These are phyloP conservation scores for Prionailurus viverrinus DNA, from an alignment of 2,113 vertebrate genomes.

Conservation along the genomic window DNA sequence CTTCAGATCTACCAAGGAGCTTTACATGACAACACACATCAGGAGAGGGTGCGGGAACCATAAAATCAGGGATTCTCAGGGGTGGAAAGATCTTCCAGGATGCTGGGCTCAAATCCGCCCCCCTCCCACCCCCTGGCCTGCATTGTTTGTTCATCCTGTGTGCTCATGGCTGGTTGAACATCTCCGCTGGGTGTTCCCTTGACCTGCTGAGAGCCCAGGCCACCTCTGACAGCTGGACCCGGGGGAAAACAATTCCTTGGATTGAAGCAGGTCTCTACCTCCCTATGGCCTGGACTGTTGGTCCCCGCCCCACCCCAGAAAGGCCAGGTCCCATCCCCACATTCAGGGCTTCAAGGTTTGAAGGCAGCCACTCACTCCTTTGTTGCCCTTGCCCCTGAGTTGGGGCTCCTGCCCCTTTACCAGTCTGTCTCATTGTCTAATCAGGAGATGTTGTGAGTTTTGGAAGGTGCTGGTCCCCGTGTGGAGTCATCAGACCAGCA, in stretches of 20 bases:
- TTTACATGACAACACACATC: fast-evolving
- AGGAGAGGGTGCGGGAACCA: background rate
- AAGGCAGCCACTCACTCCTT: background rate
- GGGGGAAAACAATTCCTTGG: background rate
- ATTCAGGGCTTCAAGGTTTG: fast-evolving
- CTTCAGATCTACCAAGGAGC: no score
- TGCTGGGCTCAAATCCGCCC: fast-evolving
- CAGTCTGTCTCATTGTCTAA: no score
- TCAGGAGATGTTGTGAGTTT: fast-evolving
- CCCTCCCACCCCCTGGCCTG: no score
- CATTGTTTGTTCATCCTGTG: background rate
- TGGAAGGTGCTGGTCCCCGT: background rate
- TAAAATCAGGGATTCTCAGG: no score
- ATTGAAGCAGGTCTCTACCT: no score
- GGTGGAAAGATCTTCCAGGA: background rate
- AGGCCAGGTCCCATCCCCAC: no score
- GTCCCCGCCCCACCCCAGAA: background rate
- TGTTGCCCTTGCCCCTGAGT: background rate
- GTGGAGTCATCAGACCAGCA: no score
- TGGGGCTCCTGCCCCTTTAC: background rate
- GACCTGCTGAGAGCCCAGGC: background rate
- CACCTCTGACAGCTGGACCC: fast-evolving
- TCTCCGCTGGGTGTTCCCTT: background rate
- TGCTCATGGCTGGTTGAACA: no score
- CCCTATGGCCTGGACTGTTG: background rate